Percentiles rank a stretch among this genome's conserved stretches.
Conservation (phyloP, 2,113 vertebrate species). For the human (Homo sapiens) region DNA sequence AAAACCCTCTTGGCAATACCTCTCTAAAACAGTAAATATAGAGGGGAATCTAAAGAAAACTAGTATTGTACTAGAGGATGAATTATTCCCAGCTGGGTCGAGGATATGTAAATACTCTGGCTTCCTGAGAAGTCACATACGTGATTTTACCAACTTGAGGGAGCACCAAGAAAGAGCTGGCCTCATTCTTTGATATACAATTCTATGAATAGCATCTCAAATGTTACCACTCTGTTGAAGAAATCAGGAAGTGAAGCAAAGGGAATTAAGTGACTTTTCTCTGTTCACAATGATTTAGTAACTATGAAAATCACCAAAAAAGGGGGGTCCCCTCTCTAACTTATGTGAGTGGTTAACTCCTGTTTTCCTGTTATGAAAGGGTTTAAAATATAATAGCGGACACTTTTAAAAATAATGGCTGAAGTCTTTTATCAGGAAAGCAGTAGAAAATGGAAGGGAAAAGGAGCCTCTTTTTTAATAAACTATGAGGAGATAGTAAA, state of each 20-base stretch:
- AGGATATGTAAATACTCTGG: background rate
- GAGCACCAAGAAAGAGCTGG: background rate
- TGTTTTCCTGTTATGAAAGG: background rate
- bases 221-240: background rate
- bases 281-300: background rate
- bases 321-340: background rate
- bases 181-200: background rate
- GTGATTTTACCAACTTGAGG: background rate
- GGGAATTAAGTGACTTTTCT: background rate
- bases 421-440: constrained; percentile 23
- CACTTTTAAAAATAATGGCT: constrained; percentile 1
- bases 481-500: constrained; percentile 54
- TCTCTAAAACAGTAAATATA: background rate
- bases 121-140: constrained; percentile 14
- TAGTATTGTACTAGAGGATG: background rate
- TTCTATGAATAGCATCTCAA: background rate
- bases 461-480: background rate
- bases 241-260: constrained; percentile 6
- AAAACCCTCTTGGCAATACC: background rate
- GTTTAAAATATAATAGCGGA: background rate
- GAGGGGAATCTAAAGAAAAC: constrained; percentile 27
- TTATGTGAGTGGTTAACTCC: background rate
- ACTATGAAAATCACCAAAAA: background rate
- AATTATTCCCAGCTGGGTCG: background rate
- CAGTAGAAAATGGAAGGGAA: background rate